Percentiles rank a stretch among this genome's conserved stretches.
These are phyloP conservation scores for Drosophila quinaria DNA, from an alignment of 2,888 invertebrate species.

Conservation along the genomic window DNA sequence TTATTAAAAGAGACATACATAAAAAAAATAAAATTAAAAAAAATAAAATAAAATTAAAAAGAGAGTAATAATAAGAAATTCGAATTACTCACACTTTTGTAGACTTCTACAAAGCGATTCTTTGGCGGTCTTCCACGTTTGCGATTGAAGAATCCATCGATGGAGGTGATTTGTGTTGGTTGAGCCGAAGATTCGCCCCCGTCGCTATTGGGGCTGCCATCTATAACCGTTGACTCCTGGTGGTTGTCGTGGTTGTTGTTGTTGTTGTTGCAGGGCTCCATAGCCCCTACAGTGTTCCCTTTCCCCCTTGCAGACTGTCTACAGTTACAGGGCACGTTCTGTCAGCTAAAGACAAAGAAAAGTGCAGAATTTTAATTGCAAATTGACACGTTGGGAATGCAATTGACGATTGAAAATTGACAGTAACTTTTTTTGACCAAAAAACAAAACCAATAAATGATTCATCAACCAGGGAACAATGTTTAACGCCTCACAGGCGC, in stretches of 20 bases:
- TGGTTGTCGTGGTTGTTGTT: constrained; percentile 17
- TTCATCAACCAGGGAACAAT: constrained; percentile 28
- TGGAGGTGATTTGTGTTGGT: constrained; percentile 87
- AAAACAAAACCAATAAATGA: constrained; percentile 24
- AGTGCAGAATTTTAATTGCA: constrained; percentile 52
- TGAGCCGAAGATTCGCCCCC: constrained; percentile 41
- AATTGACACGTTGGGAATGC: constrained; percentile 64
- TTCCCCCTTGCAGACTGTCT: constrained; percentile 12
- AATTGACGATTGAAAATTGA: constrained; percentile 27
- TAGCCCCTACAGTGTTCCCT: constrained; percentile 5
- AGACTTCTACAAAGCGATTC: constrained; percentile 96
- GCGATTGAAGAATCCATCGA: constrained; percentile 96
- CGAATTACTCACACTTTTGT: constrained; percentile 91
- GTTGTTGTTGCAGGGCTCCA: constrained; percentile 35
- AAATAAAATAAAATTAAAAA: no score
- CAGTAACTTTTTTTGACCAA: constrained; percentile 14
- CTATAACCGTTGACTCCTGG: constrained; percentile 30
- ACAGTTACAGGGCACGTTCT: constrained; percentile 46
- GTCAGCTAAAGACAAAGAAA: constrained; percentile 27
- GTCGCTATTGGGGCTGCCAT: constrained; percentile 30
- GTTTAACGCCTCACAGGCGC: constrained; percentile 40
- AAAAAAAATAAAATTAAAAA: no score
- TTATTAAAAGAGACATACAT: not conserved
- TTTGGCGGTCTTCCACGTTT: constrained; percentile 98
- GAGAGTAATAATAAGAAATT: no score